Evolutionary conservation across 2,797 vertebrate genomes (phyloP).

Genomic region (Thamnophis elegans): DNA sequence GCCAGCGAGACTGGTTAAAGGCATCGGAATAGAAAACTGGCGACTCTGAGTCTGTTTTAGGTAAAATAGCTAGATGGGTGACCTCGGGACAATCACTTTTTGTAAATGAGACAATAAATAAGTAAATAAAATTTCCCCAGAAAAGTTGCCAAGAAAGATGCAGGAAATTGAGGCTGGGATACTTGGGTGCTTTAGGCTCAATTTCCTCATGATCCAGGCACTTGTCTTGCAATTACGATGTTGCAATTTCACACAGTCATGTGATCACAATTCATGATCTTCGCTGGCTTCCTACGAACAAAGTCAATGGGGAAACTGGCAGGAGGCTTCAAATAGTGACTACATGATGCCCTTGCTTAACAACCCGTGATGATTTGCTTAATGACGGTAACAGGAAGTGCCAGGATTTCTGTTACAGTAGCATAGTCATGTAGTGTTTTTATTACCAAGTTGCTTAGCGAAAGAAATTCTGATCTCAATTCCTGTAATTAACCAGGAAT

Average conservation of each 20-base stretch:
- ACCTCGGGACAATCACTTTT: background rate
- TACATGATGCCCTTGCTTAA: background rate
- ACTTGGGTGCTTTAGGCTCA: too few relatives aligned
- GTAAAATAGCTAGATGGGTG: background rate
- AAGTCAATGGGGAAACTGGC: too few relatives aligned
- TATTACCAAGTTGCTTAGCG: background rate
- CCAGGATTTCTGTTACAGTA: background rate
- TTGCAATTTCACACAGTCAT: background rate
- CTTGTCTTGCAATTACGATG: background rate
- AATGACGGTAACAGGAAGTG: background rate
- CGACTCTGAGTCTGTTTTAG: background rate
- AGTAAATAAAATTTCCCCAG: background rate
- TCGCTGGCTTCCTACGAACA: background rate
- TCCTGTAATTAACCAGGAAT: background rate
- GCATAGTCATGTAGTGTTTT: background rate
- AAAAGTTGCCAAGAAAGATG: background rate
- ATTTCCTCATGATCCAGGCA: background rate
- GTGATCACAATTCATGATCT: background rate
- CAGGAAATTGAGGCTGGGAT: background rate
- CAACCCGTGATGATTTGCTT: background rate
- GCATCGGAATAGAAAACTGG: background rate
- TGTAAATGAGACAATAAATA: background rate
- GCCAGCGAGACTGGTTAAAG: too few relatives aligned
- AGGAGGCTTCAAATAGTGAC: background rate
- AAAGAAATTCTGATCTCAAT: background rate